phyloP scores from a whole-genome alignment of 1,140 invertebrate genomes.

The Cataglyphis hispanica region DNA sequence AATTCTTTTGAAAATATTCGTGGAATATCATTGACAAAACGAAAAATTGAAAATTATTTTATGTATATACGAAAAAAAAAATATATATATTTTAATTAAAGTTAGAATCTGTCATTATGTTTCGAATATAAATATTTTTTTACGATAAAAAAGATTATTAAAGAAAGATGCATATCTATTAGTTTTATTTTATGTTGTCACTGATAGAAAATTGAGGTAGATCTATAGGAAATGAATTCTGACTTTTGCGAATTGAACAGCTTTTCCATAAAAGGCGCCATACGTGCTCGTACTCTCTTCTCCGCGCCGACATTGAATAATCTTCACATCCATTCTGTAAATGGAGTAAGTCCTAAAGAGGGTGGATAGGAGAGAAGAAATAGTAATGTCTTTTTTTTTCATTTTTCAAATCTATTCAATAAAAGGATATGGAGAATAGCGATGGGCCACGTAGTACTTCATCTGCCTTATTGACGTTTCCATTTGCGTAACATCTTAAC shows the following conservation, averaged over 20 bases:
- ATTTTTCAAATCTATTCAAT: slow-evolving; percentile 59
- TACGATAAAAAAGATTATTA: not conserved
- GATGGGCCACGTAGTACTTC: slow-evolving; percentile 35
- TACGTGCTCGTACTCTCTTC: not conserved
- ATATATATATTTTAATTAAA: not conserved
- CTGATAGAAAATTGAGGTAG: slow-evolving; percentile 20
- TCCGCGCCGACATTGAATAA: slow-evolving; percentile 49
- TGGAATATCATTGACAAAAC: not conserved
- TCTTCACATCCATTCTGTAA: slow-evolving; percentile 60
- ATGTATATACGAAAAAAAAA: slow-evolving; percentile 7
- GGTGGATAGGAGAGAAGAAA: not conserved
- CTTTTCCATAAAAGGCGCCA: slow-evolving; percentile 42
- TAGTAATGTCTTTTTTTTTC: slow-evolving; percentile 44
- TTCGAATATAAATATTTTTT: not conserved
- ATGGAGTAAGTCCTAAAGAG: slow-evolving; percentile 52
- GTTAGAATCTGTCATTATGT: not conserved
- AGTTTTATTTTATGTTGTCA: not conserved
- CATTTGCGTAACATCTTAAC: slow-evolving; percentile 63
- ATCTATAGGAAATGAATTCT: slow-evolving; percentile 36
- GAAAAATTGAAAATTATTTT: slow-evolving; percentile 4
- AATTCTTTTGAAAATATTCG: not conserved
- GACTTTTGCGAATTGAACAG: slow-evolving; percentile 43
- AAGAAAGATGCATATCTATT: not conserved
- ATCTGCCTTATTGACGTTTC: slow-evolving; percentile 61
- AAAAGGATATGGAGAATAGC: slow-evolving; percentile 53